Conservation (phyloP, 1,140 invertebrate genomes). For the Drosophila pandora region DNA sequence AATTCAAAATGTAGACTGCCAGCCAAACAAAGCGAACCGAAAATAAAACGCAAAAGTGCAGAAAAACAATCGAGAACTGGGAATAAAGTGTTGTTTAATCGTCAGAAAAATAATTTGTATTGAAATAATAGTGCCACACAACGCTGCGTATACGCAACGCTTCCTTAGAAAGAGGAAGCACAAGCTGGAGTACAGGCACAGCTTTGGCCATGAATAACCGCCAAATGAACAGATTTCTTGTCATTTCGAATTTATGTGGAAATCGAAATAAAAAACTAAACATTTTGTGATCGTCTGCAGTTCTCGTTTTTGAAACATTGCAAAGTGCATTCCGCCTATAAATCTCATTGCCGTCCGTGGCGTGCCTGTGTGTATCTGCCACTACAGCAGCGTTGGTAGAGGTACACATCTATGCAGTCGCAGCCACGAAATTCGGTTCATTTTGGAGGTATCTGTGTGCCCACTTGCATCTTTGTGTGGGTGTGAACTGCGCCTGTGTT, state of each 20-base stretch:
- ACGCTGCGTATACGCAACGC: constrained; percentile 63
- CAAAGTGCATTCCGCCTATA: constrained; percentile 43
- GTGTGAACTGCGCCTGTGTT: constrained; percentile 45
- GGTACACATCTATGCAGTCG: constrained; percentile 36
- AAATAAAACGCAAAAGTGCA: constrained; percentile 58
- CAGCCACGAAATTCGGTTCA: constrained; percentile 51
- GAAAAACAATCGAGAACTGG: constrained; percentile 34
- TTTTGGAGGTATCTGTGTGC: constrained; percentile 62
- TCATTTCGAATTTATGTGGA: constrained; percentile 13
- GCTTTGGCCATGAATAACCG: constrained; percentile 27
- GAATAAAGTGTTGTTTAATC: constrained; percentile 46
- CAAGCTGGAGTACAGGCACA: not conserved
- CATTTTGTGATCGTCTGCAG: constrained; percentile 59
- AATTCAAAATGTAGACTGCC: constrained; percentile 47
- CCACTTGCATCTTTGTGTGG: constrained; percentile 65
- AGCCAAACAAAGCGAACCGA: constrained; percentile 16
- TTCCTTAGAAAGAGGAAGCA: not conserved
- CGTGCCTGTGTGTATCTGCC: constrained; percentile 49
- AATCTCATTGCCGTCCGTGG: constrained; percentile 11
- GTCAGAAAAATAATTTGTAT: constrained; percentile 34
- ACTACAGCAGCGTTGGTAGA: constrained; percentile 9
- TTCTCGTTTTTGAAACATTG: constrained; percentile 39
- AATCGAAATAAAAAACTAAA: constrained; percentile 4
- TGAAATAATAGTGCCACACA: constrained; percentile 2
- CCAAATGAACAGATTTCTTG: constrained; percentile 30